Evolutionary conservation across 2,797 vertebrate genomes (phyloP).

Genomic region (Betta splendens): DNA sequence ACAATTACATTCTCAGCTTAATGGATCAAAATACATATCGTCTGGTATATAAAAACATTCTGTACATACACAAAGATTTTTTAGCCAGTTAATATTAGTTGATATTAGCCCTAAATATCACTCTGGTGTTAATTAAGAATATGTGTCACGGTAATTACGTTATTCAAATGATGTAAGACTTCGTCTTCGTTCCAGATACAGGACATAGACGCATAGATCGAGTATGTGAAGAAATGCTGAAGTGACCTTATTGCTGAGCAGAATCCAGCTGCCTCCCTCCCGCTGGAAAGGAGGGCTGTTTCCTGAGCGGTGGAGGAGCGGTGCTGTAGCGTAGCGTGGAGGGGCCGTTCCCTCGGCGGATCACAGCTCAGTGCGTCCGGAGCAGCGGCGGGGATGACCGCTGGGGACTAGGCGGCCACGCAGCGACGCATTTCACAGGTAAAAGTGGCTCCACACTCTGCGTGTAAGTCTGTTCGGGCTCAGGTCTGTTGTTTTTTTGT

Average conservation of each 20-base stretch:
- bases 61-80: background rate
- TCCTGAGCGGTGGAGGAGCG: slow-evolving; percentile 44
- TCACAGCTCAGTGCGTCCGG: slow-evolving; percentile 64
- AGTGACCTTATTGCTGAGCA: slow-evolving; percentile 53
- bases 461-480: background rate
- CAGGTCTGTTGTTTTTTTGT: background rate
- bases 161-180: no score
- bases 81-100: no score
- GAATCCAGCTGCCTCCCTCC: slow-evolving; percentile 63
- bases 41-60: background rate
- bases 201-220: background rate
- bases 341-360: slow-evolving; percentile 69
- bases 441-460: slow-evolving; percentile 38
- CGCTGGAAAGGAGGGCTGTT: slow-evolving; percentile 53
- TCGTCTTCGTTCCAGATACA: no score
- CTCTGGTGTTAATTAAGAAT: background rate
- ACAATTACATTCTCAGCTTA: background rate
- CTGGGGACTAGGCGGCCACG: slow-evolving; percentile 52
- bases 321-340: slow-evolving; percentile 13
- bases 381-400: slow-evolving; percentile 68
- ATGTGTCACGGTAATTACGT: background rate
- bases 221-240: background rate
- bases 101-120: background rate
- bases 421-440: slow-evolving; percentile 69
- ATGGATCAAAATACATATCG: background rate